Evolutionary conservation across 2,888 invertebrate genomes (phyloP).

Genomic region (Phytoseiulus persimilis): DNA sequence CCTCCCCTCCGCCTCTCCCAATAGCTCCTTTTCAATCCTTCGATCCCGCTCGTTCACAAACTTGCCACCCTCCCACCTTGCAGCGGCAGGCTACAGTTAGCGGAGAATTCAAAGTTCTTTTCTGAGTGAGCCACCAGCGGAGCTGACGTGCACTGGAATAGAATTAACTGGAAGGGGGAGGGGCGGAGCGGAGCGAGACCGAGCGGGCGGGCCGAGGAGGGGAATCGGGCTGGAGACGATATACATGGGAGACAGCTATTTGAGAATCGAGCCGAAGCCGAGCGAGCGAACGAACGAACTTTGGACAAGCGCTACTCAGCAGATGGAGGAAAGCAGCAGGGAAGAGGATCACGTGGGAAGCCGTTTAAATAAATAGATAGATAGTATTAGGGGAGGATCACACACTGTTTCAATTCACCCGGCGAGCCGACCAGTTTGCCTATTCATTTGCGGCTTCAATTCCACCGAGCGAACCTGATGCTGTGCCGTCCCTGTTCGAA

Average conservation of each 20-base stretch:
- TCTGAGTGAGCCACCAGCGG: not conserved
- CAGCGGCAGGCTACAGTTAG: not conserved
- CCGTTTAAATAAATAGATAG: conserved; percentile 5
- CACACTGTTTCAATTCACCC: not conserved
- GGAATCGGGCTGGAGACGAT: not conserved
- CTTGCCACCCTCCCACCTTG: not conserved
- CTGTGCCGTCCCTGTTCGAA: not conserved
- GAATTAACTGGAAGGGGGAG: not conserved
- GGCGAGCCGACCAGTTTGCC: not conserved
- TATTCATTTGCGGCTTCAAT: not conserved
- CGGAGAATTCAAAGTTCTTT: not conserved
- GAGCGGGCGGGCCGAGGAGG: not conserved
- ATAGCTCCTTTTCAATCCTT: not conserved
- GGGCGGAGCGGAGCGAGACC: not conserved
- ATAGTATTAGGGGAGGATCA: not conserved
- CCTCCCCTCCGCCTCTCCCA: not conserved
- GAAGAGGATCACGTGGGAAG: not conserved
- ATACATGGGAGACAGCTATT: not conserved
- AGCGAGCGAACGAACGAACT: not conserved
- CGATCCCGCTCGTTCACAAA: not conserved
- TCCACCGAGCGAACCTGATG: not conserved
- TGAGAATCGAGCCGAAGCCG: not conserved
- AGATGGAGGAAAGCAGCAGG: not conserved
- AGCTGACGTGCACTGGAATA: not conserved
- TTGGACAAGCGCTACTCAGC: not conserved